phyloP scores from a whole-genome alignment of 2,113 vertebrate species.

The Ceuthmochares aereus region DNA sequence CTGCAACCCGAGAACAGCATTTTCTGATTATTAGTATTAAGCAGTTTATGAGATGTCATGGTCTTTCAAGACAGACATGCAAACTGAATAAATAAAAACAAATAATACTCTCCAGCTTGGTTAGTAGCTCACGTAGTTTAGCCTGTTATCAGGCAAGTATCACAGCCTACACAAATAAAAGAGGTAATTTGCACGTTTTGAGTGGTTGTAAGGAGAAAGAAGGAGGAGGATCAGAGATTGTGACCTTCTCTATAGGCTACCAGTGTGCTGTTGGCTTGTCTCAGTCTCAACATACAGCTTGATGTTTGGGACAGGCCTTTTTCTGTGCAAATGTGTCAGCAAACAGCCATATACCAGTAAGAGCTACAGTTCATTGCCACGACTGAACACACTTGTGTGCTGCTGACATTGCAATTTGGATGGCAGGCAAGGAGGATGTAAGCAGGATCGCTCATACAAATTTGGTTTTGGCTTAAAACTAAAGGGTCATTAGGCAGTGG shows the following conservation, averaged over 20 bases:
- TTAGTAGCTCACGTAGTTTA: not conserved
- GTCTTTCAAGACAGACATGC: not conserved
- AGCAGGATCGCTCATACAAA: not conserved
- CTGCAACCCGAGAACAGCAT: not conserved
- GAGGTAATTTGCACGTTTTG: not conserved
- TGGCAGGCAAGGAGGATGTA: not conserved
- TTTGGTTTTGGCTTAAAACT: not conserved
- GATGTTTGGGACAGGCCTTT: not conserved
- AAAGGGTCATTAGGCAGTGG: no score
- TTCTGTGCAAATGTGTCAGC: not conserved
- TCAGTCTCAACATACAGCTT: not conserved
- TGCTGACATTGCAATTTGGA: not conserved
- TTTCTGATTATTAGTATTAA: not conserved
- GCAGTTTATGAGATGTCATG: not conserved
- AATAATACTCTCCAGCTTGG: not conserved
- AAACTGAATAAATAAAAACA: not conserved
- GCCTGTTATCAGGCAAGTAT: not conserved
- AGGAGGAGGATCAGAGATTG: not conserved
- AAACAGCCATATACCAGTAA: fast-evolving
- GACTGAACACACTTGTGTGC: not conserved
- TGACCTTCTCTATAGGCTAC: not conserved
- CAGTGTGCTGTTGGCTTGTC: not conserved
- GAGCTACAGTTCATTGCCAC: not conserved
- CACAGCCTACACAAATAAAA: not conserved
- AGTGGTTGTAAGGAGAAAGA: not conserved